These are phyloP conservation scores for Arrhopalites spinosus DNA, from an alignment of 2,888 invertebrate species.

Conservation along the genomic window DNA sequence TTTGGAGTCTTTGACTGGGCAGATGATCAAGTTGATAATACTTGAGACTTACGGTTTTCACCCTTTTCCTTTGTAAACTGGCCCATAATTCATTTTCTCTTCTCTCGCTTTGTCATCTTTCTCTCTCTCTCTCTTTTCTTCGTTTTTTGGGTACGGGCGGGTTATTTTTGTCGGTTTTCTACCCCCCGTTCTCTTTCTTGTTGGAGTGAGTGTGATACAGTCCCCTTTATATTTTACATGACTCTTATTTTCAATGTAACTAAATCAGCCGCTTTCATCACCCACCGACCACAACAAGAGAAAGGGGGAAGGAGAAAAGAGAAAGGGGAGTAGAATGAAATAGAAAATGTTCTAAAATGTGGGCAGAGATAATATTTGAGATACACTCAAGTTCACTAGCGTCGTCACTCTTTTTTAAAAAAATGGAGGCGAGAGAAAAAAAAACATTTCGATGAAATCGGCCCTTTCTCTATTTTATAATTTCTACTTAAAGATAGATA, in stretches of 20 bases:
- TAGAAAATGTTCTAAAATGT: conserved; percentile 9
- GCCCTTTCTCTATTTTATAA: too few relatives aligned
- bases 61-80: conserved; percentile 29
- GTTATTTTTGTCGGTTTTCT: too few relatives aligned
- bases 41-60: conserved; percentile 26
- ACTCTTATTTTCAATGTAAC: too few relatives aligned
- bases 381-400: too few relatives aligned
- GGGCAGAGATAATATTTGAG: too few relatives aligned
- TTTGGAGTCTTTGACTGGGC: background rate
- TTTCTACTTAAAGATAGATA: too few relatives aligned
- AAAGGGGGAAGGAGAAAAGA: background rate
- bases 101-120: conserved; percentile 25
- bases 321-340: conserved; percentile 10
- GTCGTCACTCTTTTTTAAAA: too few relatives aligned
- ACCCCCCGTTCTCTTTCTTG: too few relatives aligned
- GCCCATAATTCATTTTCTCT: conserved; percentile 7
- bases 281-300: background rate
- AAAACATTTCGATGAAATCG: too few relatives aligned
- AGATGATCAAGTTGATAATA: conserved; percentile 32
- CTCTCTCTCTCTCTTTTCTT: conserved; percentile 14
- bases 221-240: too few relatives aligned
- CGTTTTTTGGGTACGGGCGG: background rate
- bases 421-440: too few relatives aligned
- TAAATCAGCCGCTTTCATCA: background rate
- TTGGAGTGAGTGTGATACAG: too few relatives aligned